Percentiles rank a stretch among this genome's conserved stretches.
Conservation (phyloP, 2,888 invertebrate genomes). For the Bursaphelenchus okinawaensis region DNA sequence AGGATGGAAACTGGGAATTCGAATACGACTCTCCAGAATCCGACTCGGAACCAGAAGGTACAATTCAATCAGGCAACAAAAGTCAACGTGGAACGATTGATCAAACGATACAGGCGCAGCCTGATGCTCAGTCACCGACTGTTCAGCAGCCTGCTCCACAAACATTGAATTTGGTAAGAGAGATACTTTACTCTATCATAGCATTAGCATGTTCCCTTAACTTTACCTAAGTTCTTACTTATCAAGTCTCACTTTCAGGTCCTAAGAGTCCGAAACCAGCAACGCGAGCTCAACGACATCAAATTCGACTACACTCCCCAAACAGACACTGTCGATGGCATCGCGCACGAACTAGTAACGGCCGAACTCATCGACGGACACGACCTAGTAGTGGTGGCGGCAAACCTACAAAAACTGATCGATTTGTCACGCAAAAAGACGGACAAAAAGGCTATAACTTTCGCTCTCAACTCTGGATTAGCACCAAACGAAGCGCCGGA, state of each 20-base stretch:
- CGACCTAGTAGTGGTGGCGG: conserved; percentile 85
- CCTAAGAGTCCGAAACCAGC: conserved; percentile 66
- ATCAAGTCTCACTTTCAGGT: conserved; percentile 47
- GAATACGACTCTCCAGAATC: conserved; percentile 48
- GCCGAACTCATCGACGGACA: conserved; percentile 86
- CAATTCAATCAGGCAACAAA: conserved; percentile 16
- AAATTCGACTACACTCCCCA: conserved; percentile 80
- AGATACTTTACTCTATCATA: neutral
- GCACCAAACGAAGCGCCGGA: conserved; percentile 66
- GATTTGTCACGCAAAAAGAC: conserved; percentile 39
- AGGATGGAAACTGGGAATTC: conserved; percentile 57
- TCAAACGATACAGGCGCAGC: conserved; percentile 2
- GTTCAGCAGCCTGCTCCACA: neutral
- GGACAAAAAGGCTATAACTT: conserved; percentile 46
- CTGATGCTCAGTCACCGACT: neutral
- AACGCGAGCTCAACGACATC: conserved; percentile 89
- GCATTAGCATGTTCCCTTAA: neutral
- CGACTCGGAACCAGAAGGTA: conserved; percentile 21
- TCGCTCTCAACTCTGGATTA: conserved; percentile 62
- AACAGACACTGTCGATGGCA: conserved; percentile 70
- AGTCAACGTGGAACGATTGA: neutral
- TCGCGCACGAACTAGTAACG: conserved; percentile 85
- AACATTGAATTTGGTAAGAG: conserved; percentile 24
- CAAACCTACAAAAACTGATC: conserved; percentile 70
- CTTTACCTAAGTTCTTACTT: neutral